These are phyloP conservation scores for Ditylenchus dipsaci DNA, from an alignment of 1,140 invertebrate species.

Conservation along the genomic window DNA sequence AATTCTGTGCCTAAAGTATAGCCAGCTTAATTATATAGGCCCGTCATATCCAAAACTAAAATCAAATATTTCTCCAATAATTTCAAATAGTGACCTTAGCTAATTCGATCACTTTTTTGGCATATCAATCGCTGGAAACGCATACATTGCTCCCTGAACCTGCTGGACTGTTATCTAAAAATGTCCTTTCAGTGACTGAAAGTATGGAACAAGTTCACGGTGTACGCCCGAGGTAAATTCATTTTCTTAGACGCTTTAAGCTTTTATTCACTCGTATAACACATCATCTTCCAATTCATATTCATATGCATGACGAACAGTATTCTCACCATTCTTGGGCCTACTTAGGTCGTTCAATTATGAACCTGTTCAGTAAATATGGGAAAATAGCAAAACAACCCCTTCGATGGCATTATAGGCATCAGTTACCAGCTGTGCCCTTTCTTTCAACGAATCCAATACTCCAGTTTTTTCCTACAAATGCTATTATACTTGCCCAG, in stretches of 20 bases:
- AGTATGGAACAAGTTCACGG: no score
- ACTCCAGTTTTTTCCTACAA: constrained; percentile 73
- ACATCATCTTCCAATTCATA: no score
- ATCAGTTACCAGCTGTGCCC: constrained; percentile 78
- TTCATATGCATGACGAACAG: no score
- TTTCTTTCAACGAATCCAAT: constrained; percentile 72
- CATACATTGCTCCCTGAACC: constrained; percentile 91
- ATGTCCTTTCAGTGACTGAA: no score
- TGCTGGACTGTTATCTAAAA: constrained; percentile 67
- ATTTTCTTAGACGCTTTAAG: no score
- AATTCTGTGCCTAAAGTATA: constrained; percentile 41
- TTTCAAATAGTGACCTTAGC: constrained; percentile 60
- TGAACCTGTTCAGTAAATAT: no score
- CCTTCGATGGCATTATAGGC: constrained; percentile 86
- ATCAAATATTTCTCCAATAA: constrained; percentile 9
- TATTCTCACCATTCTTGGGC: no score
- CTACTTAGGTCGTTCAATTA: no score
- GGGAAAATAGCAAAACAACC: no score
- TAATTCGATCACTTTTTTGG: constrained; percentile 60
- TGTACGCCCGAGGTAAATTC: no score
- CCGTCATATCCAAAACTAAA: constrained; percentile 9
- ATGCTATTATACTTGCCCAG: not conserved
- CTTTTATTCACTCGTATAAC: no score
- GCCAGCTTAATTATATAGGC: not conserved
- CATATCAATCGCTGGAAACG: constrained; percentile 72